Evolutionary conservation across 2,113 vertebrate species (phyloP).

Genomic region (Syngnathoides biaculeatus): DNA sequence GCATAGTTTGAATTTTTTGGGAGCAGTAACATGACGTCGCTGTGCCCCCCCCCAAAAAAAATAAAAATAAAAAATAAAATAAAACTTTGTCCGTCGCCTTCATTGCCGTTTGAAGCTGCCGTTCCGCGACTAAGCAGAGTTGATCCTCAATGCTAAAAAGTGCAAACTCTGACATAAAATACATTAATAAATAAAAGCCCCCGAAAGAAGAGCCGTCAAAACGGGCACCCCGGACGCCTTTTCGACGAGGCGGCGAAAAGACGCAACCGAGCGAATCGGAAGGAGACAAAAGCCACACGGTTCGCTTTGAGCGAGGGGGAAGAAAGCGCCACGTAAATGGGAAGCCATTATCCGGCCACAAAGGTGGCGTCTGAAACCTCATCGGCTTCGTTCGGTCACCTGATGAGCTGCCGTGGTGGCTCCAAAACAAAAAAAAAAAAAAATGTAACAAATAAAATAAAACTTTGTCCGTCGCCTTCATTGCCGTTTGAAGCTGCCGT

Average conservation of each 20-base stretch:
- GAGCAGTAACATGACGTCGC: no score
- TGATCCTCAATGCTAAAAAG: neutral
- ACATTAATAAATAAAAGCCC: neutral
- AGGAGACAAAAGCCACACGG: constrained; percentile 69
- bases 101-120: no score
- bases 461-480: no score
- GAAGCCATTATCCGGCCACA: constrained; percentile 71
- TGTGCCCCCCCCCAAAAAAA: no score
- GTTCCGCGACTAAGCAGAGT: neutral
- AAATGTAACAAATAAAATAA: no score
- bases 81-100: no score
- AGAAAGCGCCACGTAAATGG: constrained; percentile 77
- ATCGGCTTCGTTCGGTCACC: constrained; percentile 67
- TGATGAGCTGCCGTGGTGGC: constrained; percentile 38
- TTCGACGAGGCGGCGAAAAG: constrained; percentile 14
- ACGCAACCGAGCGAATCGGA: constrained; percentile 64
- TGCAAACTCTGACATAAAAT: neutral
- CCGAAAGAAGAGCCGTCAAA: neutral
- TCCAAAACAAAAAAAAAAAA: constrained; percentile 5
- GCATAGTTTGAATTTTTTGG: no score
- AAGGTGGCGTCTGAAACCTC: constrained; percentile 72
- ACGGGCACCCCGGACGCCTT: neutral
- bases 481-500: no score
- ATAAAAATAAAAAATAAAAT: no score
- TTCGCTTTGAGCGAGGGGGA: constrained; percentile 71